Evolutionary conservation across 1,140 invertebrate genomes (phyloP), one percentile per base, ranked within the genome.

Genomic region (Conus betulinus): DNA sequence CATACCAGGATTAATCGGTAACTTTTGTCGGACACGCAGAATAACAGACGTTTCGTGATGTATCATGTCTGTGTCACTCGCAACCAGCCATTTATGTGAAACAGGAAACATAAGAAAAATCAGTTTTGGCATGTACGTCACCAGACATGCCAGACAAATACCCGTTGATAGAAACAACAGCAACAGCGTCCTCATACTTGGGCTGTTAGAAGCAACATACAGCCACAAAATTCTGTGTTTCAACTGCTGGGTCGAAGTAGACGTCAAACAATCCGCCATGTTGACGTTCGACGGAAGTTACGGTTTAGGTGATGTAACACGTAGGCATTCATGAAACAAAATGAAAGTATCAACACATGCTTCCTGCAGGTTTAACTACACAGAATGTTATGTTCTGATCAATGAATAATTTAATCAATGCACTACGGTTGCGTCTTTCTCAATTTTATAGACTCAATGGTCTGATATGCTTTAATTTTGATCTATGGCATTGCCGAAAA

Each of bases 191-290:
- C 53, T 81, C 79, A 81, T 81, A 23, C 23, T 81, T 11, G 79
- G 79, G 53, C 39, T 53, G 79, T 81, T 53, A 53, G 51, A 53
- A 53, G 79, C 20, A 53, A 81, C 39, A 53, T 81, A 81, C 52
- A 81, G 51, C 79, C 79, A 53, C 51, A 81, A 20, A 81, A 81
- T 15, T 53, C 79, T 81, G 25, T 51, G 53, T 81, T 23, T 81
- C 52, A 81, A 13, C 79, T 81, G 79, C 23, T 53, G 78, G 79
- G 79, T 81, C 79, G 79, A 81, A 81, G 51, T 51, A 17, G 27
- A 23, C 51, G 79, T 81, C 79, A 81, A 53, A 81, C 79, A 81
- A 81, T 81, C 79, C 79, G 79, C 79, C 79, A 81, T 81, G 51
- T 81, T 81, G 79, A 52, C 5, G 15, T 81, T 81, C 79, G 79